A percentile compares a stretch with the other conserved stretches of the same genome.
Evolutionary conservation across 2,888 invertebrate species (phyloP).

Genomic region (Synanthedon myopaeformis): DNA sequence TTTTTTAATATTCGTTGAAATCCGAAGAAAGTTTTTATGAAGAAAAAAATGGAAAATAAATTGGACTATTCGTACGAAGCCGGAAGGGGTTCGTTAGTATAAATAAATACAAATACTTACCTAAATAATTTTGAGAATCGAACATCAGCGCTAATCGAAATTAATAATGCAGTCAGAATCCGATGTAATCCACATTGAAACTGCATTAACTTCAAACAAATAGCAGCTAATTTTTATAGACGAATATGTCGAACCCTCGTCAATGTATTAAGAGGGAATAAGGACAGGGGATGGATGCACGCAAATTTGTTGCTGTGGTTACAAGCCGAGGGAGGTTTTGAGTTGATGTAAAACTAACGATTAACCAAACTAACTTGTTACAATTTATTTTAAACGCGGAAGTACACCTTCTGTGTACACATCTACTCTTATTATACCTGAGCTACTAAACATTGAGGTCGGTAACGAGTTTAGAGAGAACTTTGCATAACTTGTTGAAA

Average conservation of each 20-base stretch:
- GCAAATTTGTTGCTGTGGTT: conserved; percentile 29
- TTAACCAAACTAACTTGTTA: background rate
- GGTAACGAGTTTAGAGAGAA: background rate
- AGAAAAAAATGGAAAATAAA: too few species aligned
- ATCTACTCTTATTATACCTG: background rate
- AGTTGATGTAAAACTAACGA: background rate
- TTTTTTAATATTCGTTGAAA: too few species aligned
- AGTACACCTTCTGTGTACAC: background rate
- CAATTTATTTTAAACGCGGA: background rate
- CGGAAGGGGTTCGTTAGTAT: too few species aligned
- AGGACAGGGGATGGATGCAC: conserved; percentile 21
- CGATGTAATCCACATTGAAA: conserved; percentile 17
- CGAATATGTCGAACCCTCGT: conserved; percentile 31
- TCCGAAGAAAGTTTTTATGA: too few species aligned
- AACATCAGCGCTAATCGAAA: background rate
- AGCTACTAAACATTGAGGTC: background rate
- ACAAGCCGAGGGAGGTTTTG: conserved; percentile 11
- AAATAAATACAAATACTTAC: background rate
- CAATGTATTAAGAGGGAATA: conserved; percentile 22
- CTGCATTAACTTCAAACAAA: conserved; percentile 19
- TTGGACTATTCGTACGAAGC: too few species aligned
- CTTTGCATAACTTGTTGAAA: background rate
- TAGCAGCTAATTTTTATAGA: conserved; percentile 2
- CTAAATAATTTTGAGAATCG: background rate
- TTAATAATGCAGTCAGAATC: conserved; percentile 1